These are phyloP conservation scores for Fukomys damarensis DNA, from an alignment of 2,113 vertebrate genomes.

Conservation along the genomic window DNA sequence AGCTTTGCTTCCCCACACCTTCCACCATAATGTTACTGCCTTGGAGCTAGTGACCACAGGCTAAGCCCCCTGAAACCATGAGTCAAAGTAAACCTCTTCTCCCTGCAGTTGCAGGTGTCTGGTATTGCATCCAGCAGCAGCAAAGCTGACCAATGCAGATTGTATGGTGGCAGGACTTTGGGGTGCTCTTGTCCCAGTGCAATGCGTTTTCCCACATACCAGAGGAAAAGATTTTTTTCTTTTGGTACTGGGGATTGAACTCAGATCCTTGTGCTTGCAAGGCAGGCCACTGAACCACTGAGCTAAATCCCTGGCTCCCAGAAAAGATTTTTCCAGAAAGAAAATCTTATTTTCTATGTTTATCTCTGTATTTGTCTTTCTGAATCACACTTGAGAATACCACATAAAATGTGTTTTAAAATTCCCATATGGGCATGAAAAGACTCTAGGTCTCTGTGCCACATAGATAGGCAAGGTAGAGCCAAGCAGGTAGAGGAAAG, in stretches of 20 bases:
- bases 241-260: too few relatives aligned
- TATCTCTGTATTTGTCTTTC: neutral
- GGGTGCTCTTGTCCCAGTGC: neutral
- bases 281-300: too few relatives aligned
- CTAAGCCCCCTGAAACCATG: neutral
- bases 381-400: neutral
- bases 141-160: neutral
- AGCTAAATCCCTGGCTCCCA: too few relatives aligned
- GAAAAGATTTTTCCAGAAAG: neutral
- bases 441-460: neutral
- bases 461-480: neutral
- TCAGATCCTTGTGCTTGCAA: too few relatives aligned
- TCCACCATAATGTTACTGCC: neutral
- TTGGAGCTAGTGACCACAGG: neutral
- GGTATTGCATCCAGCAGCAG: neutral
- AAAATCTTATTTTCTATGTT: neutral
- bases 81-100: neutral
- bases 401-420: neutral
- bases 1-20: neutral
- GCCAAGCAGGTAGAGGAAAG: neutral
- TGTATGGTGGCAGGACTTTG: neutral
- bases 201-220: neutral
- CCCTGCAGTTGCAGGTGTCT: neutral
- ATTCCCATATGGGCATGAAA: conserved; percentile 14
- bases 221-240: neutral